Base-by-base conservation (phyloP, 1,140 invertebrate genomes). In the Zophobas atratus region DNA sequence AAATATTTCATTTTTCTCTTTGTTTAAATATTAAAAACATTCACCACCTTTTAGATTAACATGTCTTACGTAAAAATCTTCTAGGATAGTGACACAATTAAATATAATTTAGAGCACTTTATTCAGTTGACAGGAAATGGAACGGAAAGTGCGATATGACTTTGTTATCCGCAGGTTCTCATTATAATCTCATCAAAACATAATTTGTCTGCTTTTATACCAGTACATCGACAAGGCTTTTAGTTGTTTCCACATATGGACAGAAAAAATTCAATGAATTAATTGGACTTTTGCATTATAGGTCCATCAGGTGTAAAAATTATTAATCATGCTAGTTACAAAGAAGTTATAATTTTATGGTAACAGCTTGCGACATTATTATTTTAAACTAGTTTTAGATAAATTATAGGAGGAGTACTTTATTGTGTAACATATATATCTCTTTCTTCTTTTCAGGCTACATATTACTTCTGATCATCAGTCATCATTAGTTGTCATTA, bases 161-260 rank as follows among this genome's bases (percentile, higher is more conserved):
- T 8, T 67, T 34, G 38, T 36, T 67, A 5, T 67, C 39, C 60
- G 1, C 60, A n/a, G 20, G 38, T 41, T 41, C 39, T 67, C 60
- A 67, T 67, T 67, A 67, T 43, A 67, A 67, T 43, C 60, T 20
- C 60, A 67, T 67, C 39, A 67, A 67, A 67, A 39, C 43, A 43
- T 67, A 67, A 67, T 67, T n/a, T 67, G 60, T 67, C 60, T 43
- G 60, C 60, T 33, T 67, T 67, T 43, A 67, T 67, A 39, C 43
- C 8, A 20, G 60, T 43, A 32, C 43, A 67, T 67, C 43, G 41
- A 67, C 38, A 67, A 38, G 33, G 60, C 39, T 67, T 67, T 41
- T 67, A 67, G 33, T 39, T 57, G 41, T 67, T 67, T 67, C 60
- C 8, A 41, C 3, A 67, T 43, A 6, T 8, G 20, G 60, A 67